Evolutionary conservation across 2,888 invertebrate species (phyloP), one percentile per base, ranked within the genome.

Genomic region (Muscina levida): DNA sequence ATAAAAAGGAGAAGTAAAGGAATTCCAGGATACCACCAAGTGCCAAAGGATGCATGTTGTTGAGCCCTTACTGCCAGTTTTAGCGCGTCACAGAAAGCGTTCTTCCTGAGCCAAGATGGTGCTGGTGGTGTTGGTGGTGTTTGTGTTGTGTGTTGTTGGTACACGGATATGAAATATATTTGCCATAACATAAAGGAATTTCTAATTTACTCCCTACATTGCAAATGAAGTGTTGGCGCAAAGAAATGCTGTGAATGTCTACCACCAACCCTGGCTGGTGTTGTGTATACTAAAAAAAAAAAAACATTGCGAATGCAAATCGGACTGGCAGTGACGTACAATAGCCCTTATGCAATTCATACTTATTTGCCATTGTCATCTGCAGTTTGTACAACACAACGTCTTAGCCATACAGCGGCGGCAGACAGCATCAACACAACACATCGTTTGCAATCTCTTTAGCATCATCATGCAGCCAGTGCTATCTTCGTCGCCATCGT

Each of bases 171-270:
- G 19, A 24, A 22, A 42, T 42, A 1, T n/a, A 22, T 62, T 11
- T 42, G 19, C 19, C 39, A 39, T 42, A 37, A 59, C 17, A 51
- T 2, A 37, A 42, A 42, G 39, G 59, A 62, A 42, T 62, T 62
- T 62, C 62, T 62, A 62, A 62, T 22, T 62, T 62, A 42, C 62
- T 62, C 42, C 17, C 39, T 22, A 62, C 22, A 42, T 13, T 22
- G 24, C 24, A 31, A 39, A 62, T 62, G 62, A 62, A 62, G 42
- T 62, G 62, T 22, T 31, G 3, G 4, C 8, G 3, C 31, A 31
- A 31, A 31, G 31, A 8, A 31, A 31, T 31, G 31, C 31, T 3
- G 8, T 31, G 31, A 31, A 31, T 31, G 8, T 31, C n/a, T n/a
- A n/a, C n/a, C n/a, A n/a, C n/a, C n/a, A n/a, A n/a, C n/a, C 31